Base-by-base conservation (phyloP, 2,888 invertebrate genomes). In the Antheraea yamamai region DNA sequence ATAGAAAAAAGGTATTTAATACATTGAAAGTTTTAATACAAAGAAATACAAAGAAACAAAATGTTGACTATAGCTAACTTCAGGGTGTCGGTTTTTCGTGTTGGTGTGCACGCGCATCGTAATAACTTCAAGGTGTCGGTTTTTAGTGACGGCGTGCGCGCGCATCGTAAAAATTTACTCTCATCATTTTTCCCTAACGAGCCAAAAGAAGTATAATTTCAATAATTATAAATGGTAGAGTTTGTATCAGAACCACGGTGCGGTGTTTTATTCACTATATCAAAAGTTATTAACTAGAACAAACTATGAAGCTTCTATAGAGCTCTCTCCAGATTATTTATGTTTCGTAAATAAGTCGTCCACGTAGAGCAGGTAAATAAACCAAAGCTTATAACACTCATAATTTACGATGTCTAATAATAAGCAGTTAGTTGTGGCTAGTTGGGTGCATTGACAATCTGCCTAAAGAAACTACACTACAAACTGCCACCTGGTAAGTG, bases 331-430 rank as follows among this genome's bases (percentile, higher is more conserved):
- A 78, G 80, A 81, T 85, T 84, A 88, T 87, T 86, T 85, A 86
- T 83, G 81, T 81, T 76, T 78, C 80, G 80, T 79, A 76, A 79
- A 81, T 84, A 85, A 85, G 83, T 86, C 82, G 84, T 84, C 83
- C 89, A 91, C 90, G 89, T 91, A 87, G 83, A 84, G 85, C 88
- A 89, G 87, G 90, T 90, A 91, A 92, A 92, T 92, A 92, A 90
- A 90, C 88, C 80, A 84, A 88, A 85, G 89, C 89, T 88, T 91
- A 89, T 91, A 91, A 91, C 92, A 88, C 88, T 88, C 10, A 91
- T 91, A 93, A 94, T 93, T 94, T 93, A 94, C 90, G 93, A 85
- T 83, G 88, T 85, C 87, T 93, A 92, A 93, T 94, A 93, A 91
- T 88, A 87, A 88, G 82, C 84, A 82, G 80, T 80, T 79, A 78